Evolutionary conservation across 1,140 invertebrate species (phyloP).

Genomic region (Calliopsis andreniformis): DNA sequence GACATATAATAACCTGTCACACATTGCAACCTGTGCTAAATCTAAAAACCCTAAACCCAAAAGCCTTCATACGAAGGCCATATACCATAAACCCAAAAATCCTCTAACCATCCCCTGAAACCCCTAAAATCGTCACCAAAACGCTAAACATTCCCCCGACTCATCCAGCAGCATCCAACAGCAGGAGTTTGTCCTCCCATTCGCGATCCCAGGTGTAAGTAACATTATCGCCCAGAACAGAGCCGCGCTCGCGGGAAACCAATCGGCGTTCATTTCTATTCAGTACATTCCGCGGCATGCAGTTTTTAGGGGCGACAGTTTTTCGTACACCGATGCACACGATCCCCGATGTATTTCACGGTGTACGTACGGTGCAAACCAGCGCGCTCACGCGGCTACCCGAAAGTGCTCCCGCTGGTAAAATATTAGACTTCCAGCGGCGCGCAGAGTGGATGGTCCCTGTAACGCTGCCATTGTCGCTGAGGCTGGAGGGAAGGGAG

Average conservation of each 20-base stretch:
- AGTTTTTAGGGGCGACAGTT: background rate
- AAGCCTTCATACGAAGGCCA: too few species aligned
- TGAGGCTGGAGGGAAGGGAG: background rate
- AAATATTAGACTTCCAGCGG: constrained; percentile 36
- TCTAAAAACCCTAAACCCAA: too few species aligned
- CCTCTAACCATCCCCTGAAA: too few species aligned
- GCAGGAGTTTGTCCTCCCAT: too few species aligned
- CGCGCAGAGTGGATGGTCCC: constrained; percentile 9
- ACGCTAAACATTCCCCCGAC: too few species aligned
- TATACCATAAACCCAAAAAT: too few species aligned
- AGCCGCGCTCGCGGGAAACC: background rate
- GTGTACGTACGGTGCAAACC: background rate
- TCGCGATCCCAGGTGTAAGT: background rate
- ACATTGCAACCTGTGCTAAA: too few species aligned
- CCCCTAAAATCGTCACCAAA: too few species aligned
- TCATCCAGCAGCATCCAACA: too few species aligned
- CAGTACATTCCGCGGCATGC: constrained; percentile 5
- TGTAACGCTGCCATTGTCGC: too few species aligned
- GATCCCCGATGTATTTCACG: background rate
- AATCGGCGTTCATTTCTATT: background rate
- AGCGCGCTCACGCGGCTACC: background rate
- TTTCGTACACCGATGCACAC: background rate
- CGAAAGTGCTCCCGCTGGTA: constrained; percentile 19
- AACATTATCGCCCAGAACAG: background rate
- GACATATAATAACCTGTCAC: too few species aligned